These are phyloP conservation scores for Plumapathes pennacea DNA, from an alignment of 92 coral and sea anemone species.

Conservation along the genomic window DNA sequence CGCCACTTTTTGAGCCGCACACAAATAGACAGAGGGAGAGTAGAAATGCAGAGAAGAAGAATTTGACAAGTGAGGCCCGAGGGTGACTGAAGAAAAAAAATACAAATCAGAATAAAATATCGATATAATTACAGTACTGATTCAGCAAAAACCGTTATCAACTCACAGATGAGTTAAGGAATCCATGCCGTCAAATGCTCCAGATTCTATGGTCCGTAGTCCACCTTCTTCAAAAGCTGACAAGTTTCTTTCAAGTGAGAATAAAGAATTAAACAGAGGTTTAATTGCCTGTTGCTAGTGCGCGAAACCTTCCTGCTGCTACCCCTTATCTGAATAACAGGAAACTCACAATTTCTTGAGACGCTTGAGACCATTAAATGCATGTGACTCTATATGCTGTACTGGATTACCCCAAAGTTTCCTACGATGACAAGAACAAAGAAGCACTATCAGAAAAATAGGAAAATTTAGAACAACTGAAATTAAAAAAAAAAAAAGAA, in stretches of 20 bases:
- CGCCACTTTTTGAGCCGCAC: too few relatives aligned
- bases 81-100: conserved; percentile 8
- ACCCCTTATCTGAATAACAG: too few relatives aligned
- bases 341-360: conserved; percentile 62
- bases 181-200: conserved; percentile 67
- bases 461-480: background rate
- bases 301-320: background rate
- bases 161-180: conserved; percentile 66
- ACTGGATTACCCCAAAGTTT: conserved; percentile 61
- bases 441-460: background rate
- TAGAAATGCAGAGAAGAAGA: too few relatives aligned
- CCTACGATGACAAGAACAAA: too few relatives aligned
- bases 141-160: background rate
- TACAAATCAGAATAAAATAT: background rate
- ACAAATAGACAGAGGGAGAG: too few relatives aligned
- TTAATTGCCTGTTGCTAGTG: conserved; percentile 16
- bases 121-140: background rate
- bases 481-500: background rate
- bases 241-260: too few relatives aligned
- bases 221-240: conserved; percentile 34
- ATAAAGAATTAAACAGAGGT: too few relatives aligned
- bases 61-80: too few relatives aligned
- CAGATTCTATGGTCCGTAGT: conserved; percentile 47
- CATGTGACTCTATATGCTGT: conserved; percentile 31
- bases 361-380: conserved; percentile 53